Conservation (phyloP, 2,888 invertebrate genomes). For the Pollenia amentaria region DNA sequence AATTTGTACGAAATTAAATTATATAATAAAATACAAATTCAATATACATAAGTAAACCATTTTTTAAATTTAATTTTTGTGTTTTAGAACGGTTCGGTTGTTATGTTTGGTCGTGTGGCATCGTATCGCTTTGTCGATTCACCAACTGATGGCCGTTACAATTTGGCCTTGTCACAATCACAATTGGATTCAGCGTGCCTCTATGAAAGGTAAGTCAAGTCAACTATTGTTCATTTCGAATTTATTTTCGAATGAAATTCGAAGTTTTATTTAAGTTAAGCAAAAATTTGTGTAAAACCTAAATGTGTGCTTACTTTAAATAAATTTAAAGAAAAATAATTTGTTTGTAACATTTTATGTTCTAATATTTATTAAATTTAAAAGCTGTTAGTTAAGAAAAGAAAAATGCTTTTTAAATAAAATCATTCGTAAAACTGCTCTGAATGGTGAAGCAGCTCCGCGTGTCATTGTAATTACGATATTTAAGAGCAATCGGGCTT, state of each 20-base stretch:
- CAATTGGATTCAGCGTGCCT: constrained; percentile 91
- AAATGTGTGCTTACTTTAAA: constrained; percentile 27
- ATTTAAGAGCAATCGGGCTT: too few relatives aligned
- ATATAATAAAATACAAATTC: constrained; percentile 24
- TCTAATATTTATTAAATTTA: constrained; percentile 29
- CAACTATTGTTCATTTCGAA: background rate
- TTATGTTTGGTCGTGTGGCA: constrained; percentile 94
- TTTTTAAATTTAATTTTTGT: constrained; percentile 7
- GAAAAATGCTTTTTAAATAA: too few relatives aligned
- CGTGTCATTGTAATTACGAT: too few relatives aligned
- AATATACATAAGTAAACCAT: background rate
- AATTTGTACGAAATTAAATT: constrained; percentile 41
- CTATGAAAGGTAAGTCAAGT: constrained; percentile 90
- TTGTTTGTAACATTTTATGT: constrained; percentile 32
- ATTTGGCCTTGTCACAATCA: constrained; percentile 90
- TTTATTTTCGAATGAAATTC: constrained; percentile 34
- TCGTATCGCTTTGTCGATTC: constrained; percentile 94
- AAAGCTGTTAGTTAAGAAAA: background rate
- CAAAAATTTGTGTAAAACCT: constrained; percentile 10
- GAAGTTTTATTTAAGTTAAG: constrained; percentile 12
- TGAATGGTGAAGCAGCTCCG: too few relatives aligned
- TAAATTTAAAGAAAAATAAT: too few relatives aligned
- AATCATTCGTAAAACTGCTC: too few relatives aligned
- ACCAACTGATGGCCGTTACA: constrained; percentile 91
- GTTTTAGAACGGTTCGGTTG: constrained; percentile 90